Conservation (phyloP, 2,113 vertebrate species). For the Otocyon megalotis region DNA sequence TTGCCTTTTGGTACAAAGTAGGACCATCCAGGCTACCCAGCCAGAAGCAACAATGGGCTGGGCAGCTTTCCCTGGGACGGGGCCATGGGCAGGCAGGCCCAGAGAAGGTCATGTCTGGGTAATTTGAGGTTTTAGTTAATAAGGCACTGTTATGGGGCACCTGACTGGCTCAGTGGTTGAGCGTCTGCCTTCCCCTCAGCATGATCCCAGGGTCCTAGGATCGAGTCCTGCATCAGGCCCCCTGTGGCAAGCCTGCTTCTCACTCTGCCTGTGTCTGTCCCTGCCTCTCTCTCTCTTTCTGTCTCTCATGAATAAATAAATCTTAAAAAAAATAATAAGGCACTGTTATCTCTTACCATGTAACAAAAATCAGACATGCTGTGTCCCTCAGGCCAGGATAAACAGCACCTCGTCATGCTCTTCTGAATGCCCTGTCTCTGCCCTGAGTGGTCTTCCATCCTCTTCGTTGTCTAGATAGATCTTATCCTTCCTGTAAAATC, state of each 20-base stretch:
- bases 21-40: neutral
- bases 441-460: neutral
- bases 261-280: no score
- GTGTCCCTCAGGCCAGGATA: neutral
- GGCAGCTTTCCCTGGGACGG: neutral
- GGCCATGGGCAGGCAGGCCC: neutral
- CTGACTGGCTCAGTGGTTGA: no score
- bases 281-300: no score
- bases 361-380: neutral
- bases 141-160: no score
- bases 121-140: neutral
- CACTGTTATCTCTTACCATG: rapidly evolving
- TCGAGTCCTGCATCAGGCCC: no score
- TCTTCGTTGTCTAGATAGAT: neutral
- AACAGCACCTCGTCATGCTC: no score
- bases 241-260: no score
- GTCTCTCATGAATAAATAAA: no score
- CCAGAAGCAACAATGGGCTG: rapidly evolving
- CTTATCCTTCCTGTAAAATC: neutral
- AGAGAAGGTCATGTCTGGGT: neutral
- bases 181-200: no score
- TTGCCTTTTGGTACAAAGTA: neutral
- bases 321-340: neutral
- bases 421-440: neutral
- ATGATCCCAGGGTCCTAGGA: no score